A percentile compares a stretch with the other conserved stretches of the same genome.
phyloP scores from a whole-genome alignment of 2,113 vertebrate genomes.

The Bubo bubo region DNA sequence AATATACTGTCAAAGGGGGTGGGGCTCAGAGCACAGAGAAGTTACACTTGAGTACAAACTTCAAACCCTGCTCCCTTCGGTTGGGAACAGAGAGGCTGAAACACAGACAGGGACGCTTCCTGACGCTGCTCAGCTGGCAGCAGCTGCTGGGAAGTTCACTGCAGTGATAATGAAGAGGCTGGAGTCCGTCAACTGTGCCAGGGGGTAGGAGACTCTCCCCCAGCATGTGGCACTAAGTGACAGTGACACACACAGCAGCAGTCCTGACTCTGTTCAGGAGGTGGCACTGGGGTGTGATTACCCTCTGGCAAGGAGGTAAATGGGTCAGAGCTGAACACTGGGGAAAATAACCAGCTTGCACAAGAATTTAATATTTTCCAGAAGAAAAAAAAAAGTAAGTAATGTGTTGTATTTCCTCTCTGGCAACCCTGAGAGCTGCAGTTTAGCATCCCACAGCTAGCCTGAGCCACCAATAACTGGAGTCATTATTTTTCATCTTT shows the following conservation, averaged over 20 bases:
- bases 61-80: neutral
- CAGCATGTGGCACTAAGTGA: neutral
- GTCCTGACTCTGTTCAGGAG: conserved; percentile 7
- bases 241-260: conserved; percentile 15
- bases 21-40: neutral
- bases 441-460: neutral
- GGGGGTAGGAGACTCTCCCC: neutral
- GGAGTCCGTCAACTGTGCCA: neutral
- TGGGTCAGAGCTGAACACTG: conserved; percentile 31
- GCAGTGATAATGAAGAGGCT: neutral
- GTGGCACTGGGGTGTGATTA: conserved; percentile 40
- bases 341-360: conserved; percentile 30
- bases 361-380: conserved; percentile 27
- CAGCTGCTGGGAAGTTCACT: rapidly evolving
- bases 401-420: conserved; percentile 20
- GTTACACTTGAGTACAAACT: neutral
- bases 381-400: neutral
- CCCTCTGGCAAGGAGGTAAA: conserved; percentile 52
- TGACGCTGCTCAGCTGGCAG: neutral
- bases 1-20: neutral
- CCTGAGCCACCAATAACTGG: neutral
- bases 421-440: neutral
- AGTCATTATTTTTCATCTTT: neutral
- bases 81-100: neutral
- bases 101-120: neutral